Percentiles rank a stretch among this genome's conserved stretches.
Conservation (phyloP, 2,113 vertebrate species). For the Hystrix cristata region DNA sequence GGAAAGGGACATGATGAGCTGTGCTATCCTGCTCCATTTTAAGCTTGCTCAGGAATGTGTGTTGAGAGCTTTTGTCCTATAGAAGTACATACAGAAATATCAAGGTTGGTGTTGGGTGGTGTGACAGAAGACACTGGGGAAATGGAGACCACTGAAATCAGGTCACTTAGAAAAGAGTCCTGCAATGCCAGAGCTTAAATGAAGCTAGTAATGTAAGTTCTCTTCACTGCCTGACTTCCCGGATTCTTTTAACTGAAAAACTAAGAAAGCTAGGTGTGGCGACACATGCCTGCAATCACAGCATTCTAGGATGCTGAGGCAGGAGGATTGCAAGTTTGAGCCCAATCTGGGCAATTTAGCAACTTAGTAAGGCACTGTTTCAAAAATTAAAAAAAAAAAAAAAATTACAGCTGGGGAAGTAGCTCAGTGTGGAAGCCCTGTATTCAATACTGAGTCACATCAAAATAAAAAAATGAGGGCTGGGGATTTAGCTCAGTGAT, state of each 20-base stretch:
- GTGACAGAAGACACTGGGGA: background rate
- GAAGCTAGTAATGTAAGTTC: background rate
- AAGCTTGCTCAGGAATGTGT: background rate
- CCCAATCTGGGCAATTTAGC: background rate
- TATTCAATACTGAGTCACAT: background rate
- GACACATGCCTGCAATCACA: background rate
- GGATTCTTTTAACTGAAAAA: slow-evolving; percentile 9
- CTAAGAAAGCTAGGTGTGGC: background rate
- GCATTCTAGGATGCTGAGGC: background rate
- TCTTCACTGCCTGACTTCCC: slow-evolving; percentile 31
- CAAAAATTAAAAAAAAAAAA: background rate
- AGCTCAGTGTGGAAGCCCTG: background rate
- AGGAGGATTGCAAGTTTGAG: background rate
- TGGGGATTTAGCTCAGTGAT: no score
- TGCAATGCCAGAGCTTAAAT: slow-evolving; percentile 54
- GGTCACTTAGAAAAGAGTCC: slow-evolving; percentile 51
- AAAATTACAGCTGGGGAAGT: background rate
- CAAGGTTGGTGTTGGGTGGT: background rate
- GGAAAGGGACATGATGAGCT: background rate
- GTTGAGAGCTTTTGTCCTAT: background rate
- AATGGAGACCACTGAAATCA: slow-evolving; percentile 47
- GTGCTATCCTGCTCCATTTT: slow-evolving; percentile 8
- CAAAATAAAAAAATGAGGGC: background rate
- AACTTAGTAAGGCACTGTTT: background rate
- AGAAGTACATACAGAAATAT: slow-evolving; percentile 28